A percentile compares a stretch with the other conserved stretches of the same genome.
Evolutionary conservation across 2,113 vertebrate species (phyloP).

Genomic region (Mola mola): DNA sequence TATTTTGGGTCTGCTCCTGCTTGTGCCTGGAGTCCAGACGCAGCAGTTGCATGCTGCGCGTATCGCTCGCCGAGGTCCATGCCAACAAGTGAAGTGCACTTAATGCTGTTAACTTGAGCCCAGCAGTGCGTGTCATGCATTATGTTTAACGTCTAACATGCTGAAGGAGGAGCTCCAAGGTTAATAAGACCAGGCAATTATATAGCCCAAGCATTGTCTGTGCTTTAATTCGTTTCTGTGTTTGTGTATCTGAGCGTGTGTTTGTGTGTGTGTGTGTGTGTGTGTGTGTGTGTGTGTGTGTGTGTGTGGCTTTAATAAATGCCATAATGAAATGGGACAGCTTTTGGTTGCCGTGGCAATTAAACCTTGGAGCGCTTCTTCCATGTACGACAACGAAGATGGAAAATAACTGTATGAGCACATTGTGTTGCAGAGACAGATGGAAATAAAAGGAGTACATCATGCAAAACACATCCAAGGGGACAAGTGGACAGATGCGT

Average conservation of each 20-base stretch:
- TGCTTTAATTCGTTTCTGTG: background rate
- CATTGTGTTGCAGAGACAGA: slow-evolving; percentile 27
- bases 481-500: slow-evolving; percentile 48
- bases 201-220: background rate
- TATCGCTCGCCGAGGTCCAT: slow-evolving; percentile 18
- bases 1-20: too few relatives aligned
- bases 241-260: too few relatives aligned
- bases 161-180: slow-evolving; percentile 19
- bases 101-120: slow-evolving; percentile 48
- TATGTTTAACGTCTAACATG: slow-evolving; percentile 18
- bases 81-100: slow-evolving; percentile 47
- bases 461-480: slow-evolving; percentile 35
- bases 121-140: slow-evolving; percentile 34
- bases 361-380: slow-evolving; percentile 46
- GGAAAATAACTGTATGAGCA: slow-evolving; percentile 28
- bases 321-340: slow-evolving; percentile 58
- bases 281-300: too few relatives aligned
- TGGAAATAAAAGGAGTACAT: slow-evolving; percentile 6
- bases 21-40: slow-evolving; percentile 29
- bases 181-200: slow-evolving; percentile 19
- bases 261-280: slow-evolving; percentile 7
- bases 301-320: slow-evolving; percentile 44
- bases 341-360: slow-evolving; percentile 65
- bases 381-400: slow-evolving; percentile 22
- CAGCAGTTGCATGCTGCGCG: slow-evolving; percentile 29